phyloP scores from a whole-genome alignment of 1,140 invertebrate species.

The Lasioglossum baleicum region DNA sequence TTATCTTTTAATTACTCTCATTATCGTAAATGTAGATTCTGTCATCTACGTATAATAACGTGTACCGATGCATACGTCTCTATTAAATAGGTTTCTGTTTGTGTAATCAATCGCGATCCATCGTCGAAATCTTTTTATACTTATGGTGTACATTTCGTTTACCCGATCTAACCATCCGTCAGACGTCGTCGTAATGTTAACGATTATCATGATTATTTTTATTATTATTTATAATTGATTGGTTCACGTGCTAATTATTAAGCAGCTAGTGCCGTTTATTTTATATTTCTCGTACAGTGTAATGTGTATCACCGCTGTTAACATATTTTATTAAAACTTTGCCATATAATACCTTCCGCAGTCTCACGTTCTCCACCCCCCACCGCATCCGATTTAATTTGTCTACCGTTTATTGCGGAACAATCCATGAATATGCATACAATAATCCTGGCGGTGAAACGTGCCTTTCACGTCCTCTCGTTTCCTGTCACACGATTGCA shows the following conservation, averaged over 20 bases:
- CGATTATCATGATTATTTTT: slow-evolving; percentile 50
- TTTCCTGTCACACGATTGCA: background rate
- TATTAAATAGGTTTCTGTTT: slow-evolving; percentile 27
- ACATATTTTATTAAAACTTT: slow-evolving; percentile 73
- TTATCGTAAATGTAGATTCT: slow-evolving; percentile 35
- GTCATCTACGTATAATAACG: slow-evolving; percentile 14
- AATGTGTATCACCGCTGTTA: slow-evolving; percentile 65
- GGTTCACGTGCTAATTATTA: slow-evolving; percentile 59
- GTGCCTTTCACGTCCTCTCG: no score
- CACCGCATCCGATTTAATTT: background rate
- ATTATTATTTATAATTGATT: slow-evolving; percentile 56
- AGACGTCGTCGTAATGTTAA: slow-evolving; percentile 46
- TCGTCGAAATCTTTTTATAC: slow-evolving; percentile 44
- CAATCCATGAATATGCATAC: no score
- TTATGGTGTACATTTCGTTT: slow-evolving; percentile 57
- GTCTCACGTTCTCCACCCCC: slow-evolving; percentile 37
- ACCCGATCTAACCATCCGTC: slow-evolving; percentile 43
- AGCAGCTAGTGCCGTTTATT: slow-evolving; percentile 64
- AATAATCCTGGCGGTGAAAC: background rate
- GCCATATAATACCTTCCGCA: slow-evolving; percentile 65
- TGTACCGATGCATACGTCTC: slow-evolving; percentile 11
- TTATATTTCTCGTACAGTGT: slow-evolving; percentile 62
- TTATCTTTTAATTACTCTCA: slow-evolving; percentile 46
- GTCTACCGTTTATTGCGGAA: background rate
- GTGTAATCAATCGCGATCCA: slow-evolving; percentile 34